Conservation (phyloP, 2,113 vertebrate genomes). For the Cepphus grylle region DNA sequence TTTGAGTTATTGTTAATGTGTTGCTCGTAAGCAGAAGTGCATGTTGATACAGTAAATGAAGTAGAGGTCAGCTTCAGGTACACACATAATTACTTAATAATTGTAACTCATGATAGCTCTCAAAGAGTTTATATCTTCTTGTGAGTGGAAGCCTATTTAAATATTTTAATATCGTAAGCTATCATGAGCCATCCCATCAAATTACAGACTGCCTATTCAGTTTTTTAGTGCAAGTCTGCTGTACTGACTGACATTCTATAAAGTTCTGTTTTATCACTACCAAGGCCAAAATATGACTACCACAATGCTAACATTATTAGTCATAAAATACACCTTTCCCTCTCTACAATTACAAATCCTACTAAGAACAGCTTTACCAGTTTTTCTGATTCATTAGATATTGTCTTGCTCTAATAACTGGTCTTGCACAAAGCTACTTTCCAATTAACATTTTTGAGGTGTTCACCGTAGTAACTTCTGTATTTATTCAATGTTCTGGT, state of each 20-base stretch:
- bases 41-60: not conserved
- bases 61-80: not conserved
- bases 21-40: not conserved
- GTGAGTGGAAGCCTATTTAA: not conserved
- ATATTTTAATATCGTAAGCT: not conserved
- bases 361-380: not conserved
- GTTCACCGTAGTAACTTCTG: not conserved
- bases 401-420: not conserved
- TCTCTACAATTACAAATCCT: not conserved
- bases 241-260: not conserved
- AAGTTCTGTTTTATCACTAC: not conserved
- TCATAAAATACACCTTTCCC: not conserved
- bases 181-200: not conserved
- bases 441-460: not conserved
- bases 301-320: not conserved
- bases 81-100: not conserved
- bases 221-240: not conserved
- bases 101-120: not conserved
- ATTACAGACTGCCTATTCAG: not conserved
- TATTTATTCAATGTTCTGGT: not conserved
- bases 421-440: not conserved
- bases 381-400: not conserved
- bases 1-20: not conserved
- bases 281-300: not conserved
- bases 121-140: not conserved